Conservation (phyloP, 2,888 invertebrate genomes). For the Eretmocerus hayati region DNA sequence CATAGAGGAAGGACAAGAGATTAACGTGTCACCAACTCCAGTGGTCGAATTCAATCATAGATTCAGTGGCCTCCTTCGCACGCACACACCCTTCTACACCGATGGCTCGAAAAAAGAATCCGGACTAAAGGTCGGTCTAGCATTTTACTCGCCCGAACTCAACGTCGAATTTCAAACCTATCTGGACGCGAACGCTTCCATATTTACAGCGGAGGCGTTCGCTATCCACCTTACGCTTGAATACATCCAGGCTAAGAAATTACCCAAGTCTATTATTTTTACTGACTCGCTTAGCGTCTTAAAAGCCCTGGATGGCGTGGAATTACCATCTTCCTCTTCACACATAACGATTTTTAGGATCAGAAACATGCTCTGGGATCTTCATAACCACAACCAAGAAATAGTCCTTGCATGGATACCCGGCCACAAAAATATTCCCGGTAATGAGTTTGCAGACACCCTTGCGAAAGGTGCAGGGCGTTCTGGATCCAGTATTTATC, state of each 20-base stretch:
- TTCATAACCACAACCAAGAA: neutral
- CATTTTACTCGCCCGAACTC: conserved; percentile 7
- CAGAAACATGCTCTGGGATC: neutral
- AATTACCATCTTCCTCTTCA: neutral
- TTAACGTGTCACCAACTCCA: neutral
- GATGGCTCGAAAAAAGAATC: conserved; percentile 16
- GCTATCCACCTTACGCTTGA: neutral
- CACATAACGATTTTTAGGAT: neutral
- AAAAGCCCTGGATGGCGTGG: neutral
- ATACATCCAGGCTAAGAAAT: neutral
- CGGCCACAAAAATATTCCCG: neutral
- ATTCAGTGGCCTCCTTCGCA: neutral
- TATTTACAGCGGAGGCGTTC: conserved; percentile 14
- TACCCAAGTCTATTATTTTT: neutral
- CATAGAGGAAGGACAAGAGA: neutral
- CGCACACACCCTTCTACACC: conserved; percentile 11
- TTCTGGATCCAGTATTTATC: too few relatives aligned
- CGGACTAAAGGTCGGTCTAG: conserved; percentile 1
- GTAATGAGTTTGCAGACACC: neutral
- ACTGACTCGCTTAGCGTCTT: conserved; percentile 1
- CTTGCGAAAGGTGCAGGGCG: neutral
- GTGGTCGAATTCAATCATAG: neutral
- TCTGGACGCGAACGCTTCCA: conserved; percentile 10
- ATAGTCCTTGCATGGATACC: conserved; percentile 1
- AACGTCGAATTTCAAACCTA: neutral